Percentiles rank a stretch among this genome's conserved stretches.
Conservation (phyloP, 2,113 vertebrate genomes). For the Ameiurus melas region DNA sequence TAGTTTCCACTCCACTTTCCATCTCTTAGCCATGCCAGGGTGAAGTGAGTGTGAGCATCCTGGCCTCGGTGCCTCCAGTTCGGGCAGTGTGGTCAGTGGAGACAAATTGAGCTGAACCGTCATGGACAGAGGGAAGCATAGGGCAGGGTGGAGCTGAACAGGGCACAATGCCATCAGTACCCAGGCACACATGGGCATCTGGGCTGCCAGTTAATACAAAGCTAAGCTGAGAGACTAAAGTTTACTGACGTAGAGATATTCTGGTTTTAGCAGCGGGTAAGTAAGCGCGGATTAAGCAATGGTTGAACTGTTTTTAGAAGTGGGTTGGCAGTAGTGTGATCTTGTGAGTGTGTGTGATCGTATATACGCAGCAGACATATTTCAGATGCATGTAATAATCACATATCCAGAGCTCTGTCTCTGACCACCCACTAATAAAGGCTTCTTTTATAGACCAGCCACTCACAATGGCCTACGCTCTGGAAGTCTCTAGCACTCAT, state of each 20-base stretch:
- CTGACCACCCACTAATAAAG: not conserved
- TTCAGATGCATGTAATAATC: not conserved
- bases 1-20: not conserved
- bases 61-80: not conserved
- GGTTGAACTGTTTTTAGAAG: conserved; percentile 10
- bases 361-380: not conserved
- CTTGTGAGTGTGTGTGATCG: not conserved
- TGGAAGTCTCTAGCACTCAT: not conserved
- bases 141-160: conserved; percentile 28
- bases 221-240: not conserved
- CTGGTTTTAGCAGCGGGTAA: conserved; percentile 14
- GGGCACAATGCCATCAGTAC: not conserved
- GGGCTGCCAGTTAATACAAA: not conserved
- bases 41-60: conserved; percentile 2
- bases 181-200: conserved; percentile 12
- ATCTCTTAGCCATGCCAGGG: not conserved
- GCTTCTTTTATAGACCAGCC: not conserved
- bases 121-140: not conserved
- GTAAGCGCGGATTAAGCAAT: not conserved
- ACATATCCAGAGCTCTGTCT: not conserved
- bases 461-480: not conserved
- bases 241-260: not conserved
- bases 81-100: conserved; percentile 32
- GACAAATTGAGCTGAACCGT: conserved; percentile 42
- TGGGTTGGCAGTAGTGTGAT: not conserved